Evolutionary conservation across 2,797 vertebrate genomes (phyloP).

Genomic region (Tragopan temminckii): DNA sequence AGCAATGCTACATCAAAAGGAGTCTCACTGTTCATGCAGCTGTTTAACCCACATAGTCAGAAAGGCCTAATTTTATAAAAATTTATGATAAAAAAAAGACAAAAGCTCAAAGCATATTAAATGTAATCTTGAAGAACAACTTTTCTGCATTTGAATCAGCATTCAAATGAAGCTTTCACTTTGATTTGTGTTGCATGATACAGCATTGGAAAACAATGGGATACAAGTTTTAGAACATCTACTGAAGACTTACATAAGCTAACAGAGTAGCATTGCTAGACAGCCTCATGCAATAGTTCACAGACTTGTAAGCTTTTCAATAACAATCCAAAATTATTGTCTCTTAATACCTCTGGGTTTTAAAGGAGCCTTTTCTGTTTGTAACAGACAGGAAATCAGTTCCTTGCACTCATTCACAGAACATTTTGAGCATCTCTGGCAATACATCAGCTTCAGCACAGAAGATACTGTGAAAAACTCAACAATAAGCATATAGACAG

Average conservation of each 20-base stretch:
- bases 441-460: conserved; percentile 16
- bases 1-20: not conserved
- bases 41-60: not conserved
- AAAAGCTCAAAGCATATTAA: not conserved
- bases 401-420: conserved; percentile 53
- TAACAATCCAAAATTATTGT: conserved; percentile 30
- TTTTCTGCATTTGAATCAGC: not conserved
- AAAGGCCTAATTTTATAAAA: not conserved
- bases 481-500: not conserved
- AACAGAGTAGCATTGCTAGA: conserved; percentile 11
- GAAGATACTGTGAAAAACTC: not conserved
- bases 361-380: conserved; percentile 30
- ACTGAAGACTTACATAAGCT: not conserved
- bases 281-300: conserved; percentile 2
- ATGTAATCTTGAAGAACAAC: not conserved
- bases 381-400: conserved; percentile 55
- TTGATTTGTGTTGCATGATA: not conserved
- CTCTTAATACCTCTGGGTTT: conserved; percentile 11
- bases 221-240: not conserved
- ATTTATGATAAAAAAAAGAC: not conserved
- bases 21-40: not conserved
- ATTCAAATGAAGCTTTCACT: not conserved
- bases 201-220: not conserved
- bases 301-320: conserved; percentile 9
- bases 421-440: conserved; percentile 27